Percentiles rank a stretch among this genome's conserved stretches.
These are phyloP conservation scores for Montipora capitata DNA, from an alignment of 92 coral and sea anemone species.

Conservation along the genomic window DNA sequence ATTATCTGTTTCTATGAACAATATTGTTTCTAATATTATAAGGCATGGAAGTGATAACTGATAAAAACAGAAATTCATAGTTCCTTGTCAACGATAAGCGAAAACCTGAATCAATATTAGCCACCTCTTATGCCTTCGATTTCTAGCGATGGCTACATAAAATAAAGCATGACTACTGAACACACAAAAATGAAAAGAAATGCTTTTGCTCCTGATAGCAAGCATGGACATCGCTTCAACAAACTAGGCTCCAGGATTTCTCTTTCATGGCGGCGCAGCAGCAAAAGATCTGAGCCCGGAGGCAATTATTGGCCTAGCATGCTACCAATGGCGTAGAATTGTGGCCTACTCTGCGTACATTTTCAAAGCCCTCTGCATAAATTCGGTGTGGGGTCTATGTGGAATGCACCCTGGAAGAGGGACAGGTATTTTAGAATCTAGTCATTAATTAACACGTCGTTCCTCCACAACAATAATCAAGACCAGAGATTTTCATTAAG, in stretches of 20 bases:
- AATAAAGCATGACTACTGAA: not conserved
- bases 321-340: constrained; percentile 12
- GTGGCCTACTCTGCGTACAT: constrained; percentile 23
- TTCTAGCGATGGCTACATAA: constrained; percentile 26
- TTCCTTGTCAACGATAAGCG: constrained; percentile 23
- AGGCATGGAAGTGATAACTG: constrained; percentile 32
- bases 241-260: constrained; percentile 17
- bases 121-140: constrained; percentile 33
- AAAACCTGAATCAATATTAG: constrained; percentile 41
- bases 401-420: too few relatives aligned
- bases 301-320: constrained; percentile 11
- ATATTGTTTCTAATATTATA: not conserved
- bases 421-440: too few relatives aligned
- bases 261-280: constrained; percentile 16
- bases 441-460: too few relatives aligned
- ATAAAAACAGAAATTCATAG: constrained; percentile 39
- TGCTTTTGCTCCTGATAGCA: too few relatives aligned
- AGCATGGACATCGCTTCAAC: not conserved
- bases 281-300: constrained; percentile 29
- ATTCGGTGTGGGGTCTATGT: too few relatives aligned
- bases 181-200: not conserved
- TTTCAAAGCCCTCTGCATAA: constrained; percentile 7
- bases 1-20: constrained; percentile 27
- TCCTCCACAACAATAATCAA: too few relatives aligned
- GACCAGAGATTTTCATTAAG: too few relatives aligned